A percentile compares a stretch with the other conserved stretches of the same genome.
Conservation (phyloP, 2,797 vertebrate species). For the Garrulus glandarius region DNA sequence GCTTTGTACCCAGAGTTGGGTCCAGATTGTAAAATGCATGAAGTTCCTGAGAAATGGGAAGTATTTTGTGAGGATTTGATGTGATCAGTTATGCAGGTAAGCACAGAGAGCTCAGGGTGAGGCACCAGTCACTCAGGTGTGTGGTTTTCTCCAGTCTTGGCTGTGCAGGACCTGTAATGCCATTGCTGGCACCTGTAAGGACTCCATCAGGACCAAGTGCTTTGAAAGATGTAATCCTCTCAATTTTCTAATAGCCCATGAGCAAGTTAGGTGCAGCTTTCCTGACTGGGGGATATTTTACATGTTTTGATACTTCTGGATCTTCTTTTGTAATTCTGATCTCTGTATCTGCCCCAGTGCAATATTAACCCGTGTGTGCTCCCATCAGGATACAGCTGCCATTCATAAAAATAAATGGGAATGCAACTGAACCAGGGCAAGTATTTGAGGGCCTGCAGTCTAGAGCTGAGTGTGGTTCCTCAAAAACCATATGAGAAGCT, state of each 20-base stretch:
- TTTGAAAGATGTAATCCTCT: neutral
- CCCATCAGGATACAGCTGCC: neutral
- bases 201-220: neutral
- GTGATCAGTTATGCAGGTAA: neutral
- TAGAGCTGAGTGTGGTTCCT: neutral
- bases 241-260: accelerated
- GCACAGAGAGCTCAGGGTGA: neutral
- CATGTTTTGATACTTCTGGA: neutral
- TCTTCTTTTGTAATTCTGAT: neutral
- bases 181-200: neutral
- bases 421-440: neutral
- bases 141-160: neutral
- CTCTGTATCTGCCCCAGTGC: neutral
- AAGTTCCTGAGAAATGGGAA: neutral
- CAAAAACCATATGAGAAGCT: neutral
- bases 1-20: neutral
- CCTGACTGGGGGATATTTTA: neutral
- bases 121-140: neutral
- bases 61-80: accelerated
- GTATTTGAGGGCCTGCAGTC: neutral
- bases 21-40: neutral
- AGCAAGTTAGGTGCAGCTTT: neutral
- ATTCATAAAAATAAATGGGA: neutral
- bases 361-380: neutral
- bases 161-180: neutral